phyloP scores from a whole-genome alignment of 2,797 vertebrate genomes.

The Rallus crepitans region DNA sequence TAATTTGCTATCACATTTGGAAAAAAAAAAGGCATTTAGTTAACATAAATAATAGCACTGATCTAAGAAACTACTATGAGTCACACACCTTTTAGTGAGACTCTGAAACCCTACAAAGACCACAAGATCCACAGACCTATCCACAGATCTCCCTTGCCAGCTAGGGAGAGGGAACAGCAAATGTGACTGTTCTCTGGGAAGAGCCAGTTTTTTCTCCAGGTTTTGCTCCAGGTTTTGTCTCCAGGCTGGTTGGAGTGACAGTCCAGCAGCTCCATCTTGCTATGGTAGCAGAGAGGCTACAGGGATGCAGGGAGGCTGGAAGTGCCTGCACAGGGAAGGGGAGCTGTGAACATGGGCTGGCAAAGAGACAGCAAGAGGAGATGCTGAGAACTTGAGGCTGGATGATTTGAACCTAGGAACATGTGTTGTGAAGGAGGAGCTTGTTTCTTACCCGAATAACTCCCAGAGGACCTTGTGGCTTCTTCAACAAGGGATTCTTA shows the following conservation, averaged over 20 bases:
- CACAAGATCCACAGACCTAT: background rate
- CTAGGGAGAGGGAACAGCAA: background rate
- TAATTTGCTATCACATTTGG: background rate
- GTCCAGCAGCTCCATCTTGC: background rate
- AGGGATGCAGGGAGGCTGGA: background rate
- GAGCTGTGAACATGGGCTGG: background rate
- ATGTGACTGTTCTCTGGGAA: background rate
- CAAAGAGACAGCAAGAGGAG: background rate
- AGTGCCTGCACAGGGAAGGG: background rate
- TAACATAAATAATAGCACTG: background rate
- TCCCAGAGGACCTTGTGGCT: background rate
- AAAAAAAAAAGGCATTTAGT: background rate
- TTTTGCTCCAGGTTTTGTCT: background rate
- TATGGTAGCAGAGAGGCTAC: background rate
- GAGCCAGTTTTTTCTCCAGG: background rate
- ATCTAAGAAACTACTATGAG: background rate
- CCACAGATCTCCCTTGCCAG: background rate
- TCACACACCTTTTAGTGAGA: accelerated
- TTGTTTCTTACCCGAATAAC: background rate
- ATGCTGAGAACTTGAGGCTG: background rate
- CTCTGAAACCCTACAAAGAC: background rate
- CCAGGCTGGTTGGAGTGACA: background rate
- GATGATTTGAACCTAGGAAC: background rate
- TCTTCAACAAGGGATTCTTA: background rate
- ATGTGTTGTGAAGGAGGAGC: background rate